These are phyloP conservation scores for Threskiornis aethiopicus DNA, from an alignment of 2,797 vertebrate species.

Conservation along the genomic window DNA sequence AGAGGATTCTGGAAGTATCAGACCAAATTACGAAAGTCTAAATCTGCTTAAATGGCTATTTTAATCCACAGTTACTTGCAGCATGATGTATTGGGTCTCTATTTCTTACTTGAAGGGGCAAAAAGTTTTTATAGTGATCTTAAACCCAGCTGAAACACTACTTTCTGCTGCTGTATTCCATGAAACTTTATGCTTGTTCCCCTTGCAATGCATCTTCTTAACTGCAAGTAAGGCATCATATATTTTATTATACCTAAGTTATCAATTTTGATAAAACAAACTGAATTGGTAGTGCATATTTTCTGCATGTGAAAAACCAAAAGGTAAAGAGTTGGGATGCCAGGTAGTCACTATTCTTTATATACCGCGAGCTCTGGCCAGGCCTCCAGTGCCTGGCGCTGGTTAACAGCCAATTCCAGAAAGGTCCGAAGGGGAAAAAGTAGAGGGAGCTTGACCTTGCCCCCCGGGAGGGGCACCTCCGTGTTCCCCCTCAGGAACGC, in stretches of 20 bases:
- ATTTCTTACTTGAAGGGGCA: background rate
- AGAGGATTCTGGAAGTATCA: background rate
- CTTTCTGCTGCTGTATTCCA: background rate
- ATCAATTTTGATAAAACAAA: background rate
- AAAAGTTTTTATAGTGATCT: background rate
- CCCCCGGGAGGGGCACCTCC: background rate
- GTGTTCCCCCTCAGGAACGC: background rate
- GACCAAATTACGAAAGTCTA: background rate
- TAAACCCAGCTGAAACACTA: background rate
- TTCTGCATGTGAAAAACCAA: background rate
- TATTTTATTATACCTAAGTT: background rate
- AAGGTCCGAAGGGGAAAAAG: background rate
- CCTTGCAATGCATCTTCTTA: background rate
- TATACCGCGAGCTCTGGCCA: background rate
- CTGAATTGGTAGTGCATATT: background rate
- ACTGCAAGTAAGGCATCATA: background rate
- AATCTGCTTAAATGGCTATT: background rate
- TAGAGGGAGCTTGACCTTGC: background rate
- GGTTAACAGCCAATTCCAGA: background rate
- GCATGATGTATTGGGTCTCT: background rate
- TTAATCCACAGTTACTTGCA: background rate
- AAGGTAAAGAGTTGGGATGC: background rate
- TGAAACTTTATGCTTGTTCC: background rate
- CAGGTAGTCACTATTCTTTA: background rate
- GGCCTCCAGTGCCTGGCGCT: background rate